Evolutionary conservation across 1,140 invertebrate species (phyloP).

Genomic region (Bombyx mandarina): DNA sequence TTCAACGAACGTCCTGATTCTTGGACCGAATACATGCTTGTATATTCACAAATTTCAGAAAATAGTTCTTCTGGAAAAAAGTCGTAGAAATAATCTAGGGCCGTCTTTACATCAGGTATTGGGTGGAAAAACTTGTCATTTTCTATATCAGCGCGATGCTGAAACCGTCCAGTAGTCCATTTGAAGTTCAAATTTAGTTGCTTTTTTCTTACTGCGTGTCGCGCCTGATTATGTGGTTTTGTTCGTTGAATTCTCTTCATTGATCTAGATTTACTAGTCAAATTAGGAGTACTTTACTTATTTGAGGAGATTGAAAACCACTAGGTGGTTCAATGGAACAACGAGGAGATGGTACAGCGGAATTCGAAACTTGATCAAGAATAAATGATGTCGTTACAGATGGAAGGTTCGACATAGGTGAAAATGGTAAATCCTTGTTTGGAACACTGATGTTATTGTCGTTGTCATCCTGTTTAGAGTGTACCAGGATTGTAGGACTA

Average conservation of each 20-base stretch:
- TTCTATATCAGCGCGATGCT: conserved; percentile 5
- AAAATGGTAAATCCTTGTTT: conserved; percentile 6
- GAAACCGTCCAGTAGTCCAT: conserved; percentile 7
- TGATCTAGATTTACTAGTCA: conserved; percentile 4
- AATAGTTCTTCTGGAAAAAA: conserved; percentile 8
- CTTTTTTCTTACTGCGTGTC: conserved; percentile 4
- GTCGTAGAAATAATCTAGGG: conserved; percentile 8
- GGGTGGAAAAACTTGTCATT: conserved; percentile 5
- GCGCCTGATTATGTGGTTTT: conserved; percentile 4
- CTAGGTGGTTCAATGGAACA: conserved; percentile 3
- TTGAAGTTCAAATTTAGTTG: conserved; percentile 7
- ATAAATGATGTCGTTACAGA: conserved; percentile 8
- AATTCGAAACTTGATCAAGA: conserved; percentile 4
- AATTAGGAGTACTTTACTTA: conserved; percentile 1
- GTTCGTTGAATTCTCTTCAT: conserved; percentile 5
- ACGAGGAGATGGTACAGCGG: conserved; percentile 5
- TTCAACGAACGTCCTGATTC: conserved; percentile 19
- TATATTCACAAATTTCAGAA: conserved; percentile 7
- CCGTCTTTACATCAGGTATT: conserved; percentile 2
- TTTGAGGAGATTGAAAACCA: conserved; percentile 4
- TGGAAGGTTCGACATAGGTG: conserved; percentile 8
- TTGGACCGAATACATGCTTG: conserved; percentile 22
- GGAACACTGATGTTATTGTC: conserved; percentile 6
- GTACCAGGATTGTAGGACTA: conserved; percentile 4
- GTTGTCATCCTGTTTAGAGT: conserved; percentile 5